Percentiles rank a stretch among this genome's conserved stretches.
Conservation (phyloP, 2,113 vertebrate species). For the Ictidomys tridecemlineatus region DNA sequence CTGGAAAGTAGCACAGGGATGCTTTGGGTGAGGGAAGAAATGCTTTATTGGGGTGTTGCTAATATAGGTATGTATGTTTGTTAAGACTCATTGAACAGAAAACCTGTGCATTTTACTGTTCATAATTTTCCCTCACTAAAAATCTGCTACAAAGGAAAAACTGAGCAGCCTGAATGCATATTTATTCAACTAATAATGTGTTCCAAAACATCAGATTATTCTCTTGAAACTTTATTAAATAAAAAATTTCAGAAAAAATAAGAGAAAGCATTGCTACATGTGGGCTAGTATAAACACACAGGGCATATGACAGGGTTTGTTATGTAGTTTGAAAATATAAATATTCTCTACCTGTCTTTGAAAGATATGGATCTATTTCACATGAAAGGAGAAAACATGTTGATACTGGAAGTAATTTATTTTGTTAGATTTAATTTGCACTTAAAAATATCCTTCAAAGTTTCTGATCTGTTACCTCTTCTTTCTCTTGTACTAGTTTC, state of each 20-base stretch:
- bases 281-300: background rate
- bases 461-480: background rate
- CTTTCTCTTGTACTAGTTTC: background rate
- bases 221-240: background rate
- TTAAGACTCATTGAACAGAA: background rate
- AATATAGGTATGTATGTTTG: background rate
- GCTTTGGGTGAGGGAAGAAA: background rate
- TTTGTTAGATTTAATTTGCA: background rate
- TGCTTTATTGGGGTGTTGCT: background rate
- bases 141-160: background rate
- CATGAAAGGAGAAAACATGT: background rate
- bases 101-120: background rate
- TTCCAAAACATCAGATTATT: background rate
- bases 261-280: background rate
- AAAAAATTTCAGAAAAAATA: background rate
- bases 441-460: background rate
- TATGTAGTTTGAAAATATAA: background rate
- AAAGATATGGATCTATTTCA: background rate
- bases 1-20: background rate
- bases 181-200: background rate
- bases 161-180: background rate
- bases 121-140: background rate
- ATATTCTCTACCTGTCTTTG: background rate
- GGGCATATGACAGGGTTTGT: background rate
- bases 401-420: background rate